Percentiles rank a stretch among this genome's conserved stretches.
Conservation (phyloP, 2,113 vertebrate genomes). For the Todiramphus chloris region DNA sequence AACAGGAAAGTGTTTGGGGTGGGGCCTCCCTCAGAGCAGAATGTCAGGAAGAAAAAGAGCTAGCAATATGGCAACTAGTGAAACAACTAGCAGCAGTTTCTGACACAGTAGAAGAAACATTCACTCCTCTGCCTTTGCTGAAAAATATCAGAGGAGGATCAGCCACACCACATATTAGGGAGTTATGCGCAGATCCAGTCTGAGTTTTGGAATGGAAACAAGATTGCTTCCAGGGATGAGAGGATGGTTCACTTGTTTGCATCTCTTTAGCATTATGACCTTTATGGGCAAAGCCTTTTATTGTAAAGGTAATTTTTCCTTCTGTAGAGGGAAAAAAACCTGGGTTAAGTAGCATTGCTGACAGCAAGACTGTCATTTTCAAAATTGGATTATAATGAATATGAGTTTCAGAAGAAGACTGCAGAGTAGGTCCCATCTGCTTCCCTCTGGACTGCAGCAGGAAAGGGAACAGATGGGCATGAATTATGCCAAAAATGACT, state of each 20-base stretch:
- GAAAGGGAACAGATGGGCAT: constrained; percentile 61
- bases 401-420: constrained; percentile 51
- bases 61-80: not conserved
- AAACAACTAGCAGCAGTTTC: not conserved
- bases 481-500: constrained; percentile 31
- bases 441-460: constrained; percentile 44
- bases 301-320: constrained; percentile 9
- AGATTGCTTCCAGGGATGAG: not conserved
- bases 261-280: constrained; percentile 18
- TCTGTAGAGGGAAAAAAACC: not conserved
- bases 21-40: not conserved
- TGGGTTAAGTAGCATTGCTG: not conserved
- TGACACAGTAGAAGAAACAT: not conserved
- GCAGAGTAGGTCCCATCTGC: constrained; percentile 56
- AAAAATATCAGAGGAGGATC: constrained; percentile 6
- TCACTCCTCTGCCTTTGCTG: not conserved
- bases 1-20: not conserved
- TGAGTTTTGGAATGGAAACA: constrained; percentile 2
- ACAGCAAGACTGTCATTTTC: constrained; percentile 42
- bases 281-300: not conserved
- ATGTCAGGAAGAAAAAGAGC: not conserved
- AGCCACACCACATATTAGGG: not conserved
- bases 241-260: constrained; percentile 1
- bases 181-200: not conserved
- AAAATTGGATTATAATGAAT: constrained; percentile 65